A percentile compares a stretch with the other conserved stretches of the same genome.
Conservation (phyloP, 2,888 invertebrate genomes). For the Biston stratarius region DNA sequence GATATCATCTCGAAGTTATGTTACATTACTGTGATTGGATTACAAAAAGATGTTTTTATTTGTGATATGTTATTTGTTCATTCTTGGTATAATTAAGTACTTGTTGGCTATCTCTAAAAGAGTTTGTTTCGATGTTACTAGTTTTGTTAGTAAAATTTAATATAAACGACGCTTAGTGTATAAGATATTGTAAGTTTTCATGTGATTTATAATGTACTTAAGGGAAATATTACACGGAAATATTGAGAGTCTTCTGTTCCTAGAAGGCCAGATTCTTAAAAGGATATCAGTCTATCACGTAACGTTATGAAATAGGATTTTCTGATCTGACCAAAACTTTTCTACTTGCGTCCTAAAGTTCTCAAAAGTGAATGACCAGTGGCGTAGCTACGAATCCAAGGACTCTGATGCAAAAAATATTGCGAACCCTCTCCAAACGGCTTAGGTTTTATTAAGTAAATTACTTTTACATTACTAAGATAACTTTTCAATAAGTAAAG, state of each 20-base stretch:
- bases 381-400: too few relatives aligned
- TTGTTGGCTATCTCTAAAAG: constrained; percentile 33
- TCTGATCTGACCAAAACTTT: too few relatives aligned
- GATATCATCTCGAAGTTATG: neutral
- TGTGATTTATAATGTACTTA: constrained; percentile 21
- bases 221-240: neutral
- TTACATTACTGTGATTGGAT: constrained; percentile 9
- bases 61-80: constrained; percentile 7
- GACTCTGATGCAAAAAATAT: too few relatives aligned
- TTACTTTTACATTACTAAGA: too few relatives aligned
- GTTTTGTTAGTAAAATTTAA: constrained; percentile 4
- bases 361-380: too few relatives aligned
- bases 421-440: too few relatives aligned
- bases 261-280: too few relatives aligned
- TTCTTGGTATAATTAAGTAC: neutral
- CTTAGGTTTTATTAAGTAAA: too few relatives aligned
- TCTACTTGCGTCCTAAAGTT: too few relatives aligned
- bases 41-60: constrained; percentile 16
- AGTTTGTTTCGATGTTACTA: constrained; percentile 24
- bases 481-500: too few relatives aligned
- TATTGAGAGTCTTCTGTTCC: neutral
- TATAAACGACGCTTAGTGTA: neutral
- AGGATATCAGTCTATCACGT: too few relatives aligned
- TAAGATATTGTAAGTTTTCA: constrained; percentile 1
- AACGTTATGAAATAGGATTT: too few relatives aligned